phyloP scores from a whole-genome alignment of 2,113 vertebrate genomes.

The Cyprinodon tularosa region DNA sequence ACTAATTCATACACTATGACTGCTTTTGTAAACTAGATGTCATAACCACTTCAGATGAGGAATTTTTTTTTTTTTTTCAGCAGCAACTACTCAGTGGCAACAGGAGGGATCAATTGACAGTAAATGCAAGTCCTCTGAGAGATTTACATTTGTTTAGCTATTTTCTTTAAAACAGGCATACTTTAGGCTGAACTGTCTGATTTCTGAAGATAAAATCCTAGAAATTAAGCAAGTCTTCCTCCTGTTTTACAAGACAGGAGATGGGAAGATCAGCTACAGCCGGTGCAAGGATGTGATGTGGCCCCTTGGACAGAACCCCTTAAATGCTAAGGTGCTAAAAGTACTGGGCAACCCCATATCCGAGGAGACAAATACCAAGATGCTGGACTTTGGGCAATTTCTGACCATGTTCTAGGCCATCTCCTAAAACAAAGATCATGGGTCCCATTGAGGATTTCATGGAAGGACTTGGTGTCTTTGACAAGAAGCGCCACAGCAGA shows the following conservation, averaged over 20 bases:
- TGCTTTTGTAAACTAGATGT: background rate
- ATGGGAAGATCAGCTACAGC: conserved; percentile 90
- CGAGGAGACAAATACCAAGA: conserved; percentile 93
- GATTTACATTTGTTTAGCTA: too few relatives aligned
- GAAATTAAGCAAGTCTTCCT: conserved; percentile 96
- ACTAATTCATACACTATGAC: conserved; percentile 2
- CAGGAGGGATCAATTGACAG: too few relatives aligned
- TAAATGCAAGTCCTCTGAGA: too few relatives aligned
- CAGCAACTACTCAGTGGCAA: too few relatives aligned
- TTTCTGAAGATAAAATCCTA: conserved; percentile 36
- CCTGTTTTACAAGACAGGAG: conserved; percentile 92
- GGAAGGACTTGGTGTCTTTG: conserved; percentile 93
- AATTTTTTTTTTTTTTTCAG: background rate
- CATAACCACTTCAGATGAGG: too few relatives aligned
- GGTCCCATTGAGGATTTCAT: conserved; percentile 92
- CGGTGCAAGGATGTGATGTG: conserved; percentile 95
- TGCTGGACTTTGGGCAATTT: conserved; percentile 94
- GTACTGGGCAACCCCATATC: conserved; percentile 94
- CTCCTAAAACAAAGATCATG: conserved; percentile 96
- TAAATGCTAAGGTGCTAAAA: conserved; percentile 94
- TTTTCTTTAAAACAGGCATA: too few relatives aligned
- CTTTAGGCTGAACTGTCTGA: too few relatives aligned
- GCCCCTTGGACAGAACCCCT: conserved; percentile 94
- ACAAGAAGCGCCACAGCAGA: conserved; percentile 95
- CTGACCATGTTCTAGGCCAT: conserved; percentile 96